Conservation (phyloP, 2,113 vertebrate genomes). For the Rhegmatorhina hoffmannsi region DNA sequence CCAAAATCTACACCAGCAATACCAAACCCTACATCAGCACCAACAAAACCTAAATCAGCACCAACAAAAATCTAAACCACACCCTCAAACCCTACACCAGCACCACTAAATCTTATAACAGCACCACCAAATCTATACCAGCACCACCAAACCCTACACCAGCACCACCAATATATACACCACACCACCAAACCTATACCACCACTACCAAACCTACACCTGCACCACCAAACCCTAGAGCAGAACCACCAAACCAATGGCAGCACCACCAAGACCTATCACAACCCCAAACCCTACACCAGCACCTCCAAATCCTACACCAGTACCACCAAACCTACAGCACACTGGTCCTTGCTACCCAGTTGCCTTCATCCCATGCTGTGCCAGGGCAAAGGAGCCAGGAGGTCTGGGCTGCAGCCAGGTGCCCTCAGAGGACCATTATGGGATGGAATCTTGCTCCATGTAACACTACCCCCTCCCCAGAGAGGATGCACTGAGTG, state of each 20-base stretch:
- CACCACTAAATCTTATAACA: neutral
- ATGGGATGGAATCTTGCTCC: neutral
- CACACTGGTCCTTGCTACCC: neutral
- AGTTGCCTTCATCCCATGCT: rapidly evolving
- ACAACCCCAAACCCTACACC: neutral
- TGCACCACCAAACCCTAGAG: too few relatives aligned
- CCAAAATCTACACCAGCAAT: neutral
- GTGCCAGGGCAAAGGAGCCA: neutral
- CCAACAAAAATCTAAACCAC: too few relatives aligned
- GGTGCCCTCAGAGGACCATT: neutral
- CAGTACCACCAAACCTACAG: neutral
- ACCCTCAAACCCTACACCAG: too few relatives aligned
- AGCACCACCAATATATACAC: neutral
- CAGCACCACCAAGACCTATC: neutral
- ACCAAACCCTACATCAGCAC: neutral
- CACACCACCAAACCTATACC: neutral
- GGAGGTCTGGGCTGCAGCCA: neutral
- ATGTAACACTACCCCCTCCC: neutral
- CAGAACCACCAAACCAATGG: rapidly evolving
- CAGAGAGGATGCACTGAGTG: neutral
- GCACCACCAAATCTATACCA: neutral
- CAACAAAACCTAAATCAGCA: neutral
- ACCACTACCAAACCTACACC: neutral
- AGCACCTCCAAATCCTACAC: neutral
- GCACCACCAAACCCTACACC: neutral